phyloP scores from a whole-genome alignment of 2,797 vertebrate species.

The Myripristis murdjan region DNA sequence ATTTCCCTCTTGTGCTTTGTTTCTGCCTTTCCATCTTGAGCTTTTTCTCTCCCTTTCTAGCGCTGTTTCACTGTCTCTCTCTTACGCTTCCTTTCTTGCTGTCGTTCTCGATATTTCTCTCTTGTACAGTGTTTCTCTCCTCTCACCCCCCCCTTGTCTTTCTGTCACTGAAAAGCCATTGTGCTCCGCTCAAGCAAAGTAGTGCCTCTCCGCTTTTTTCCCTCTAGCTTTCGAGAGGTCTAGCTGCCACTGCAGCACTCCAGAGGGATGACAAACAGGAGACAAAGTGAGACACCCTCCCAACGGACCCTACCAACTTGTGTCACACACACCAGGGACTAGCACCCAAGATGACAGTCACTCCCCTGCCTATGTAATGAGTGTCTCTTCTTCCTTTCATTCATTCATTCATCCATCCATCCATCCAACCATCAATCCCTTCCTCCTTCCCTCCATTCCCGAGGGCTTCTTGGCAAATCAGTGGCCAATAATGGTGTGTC shows the following conservation, averaged over 20 bases:
- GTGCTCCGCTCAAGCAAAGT: conserved; percentile 30
- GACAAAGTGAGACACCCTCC: conserved; percentile 13
- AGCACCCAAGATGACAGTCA: background rate
- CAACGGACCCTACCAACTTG: conserved; percentile 1
- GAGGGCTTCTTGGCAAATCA: background rate
- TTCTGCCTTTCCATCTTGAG: background rate
- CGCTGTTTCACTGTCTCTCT: too few species aligned
- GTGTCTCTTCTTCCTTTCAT: background rate
- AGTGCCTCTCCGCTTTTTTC: conserved; percentile 18
- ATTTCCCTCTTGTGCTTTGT: too few species aligned
- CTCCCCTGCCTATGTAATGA: conserved; percentile 1
- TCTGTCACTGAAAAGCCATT: conserved; percentile 10
- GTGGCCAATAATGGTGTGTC: background rate
- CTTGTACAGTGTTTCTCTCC: background rate
- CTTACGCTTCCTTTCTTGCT: too few species aligned
- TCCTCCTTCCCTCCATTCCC: background rate
- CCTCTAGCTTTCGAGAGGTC: conserved; percentile 31
- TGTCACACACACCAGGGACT: background rate
- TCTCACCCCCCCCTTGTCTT: background rate
- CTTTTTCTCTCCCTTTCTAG: background rate
- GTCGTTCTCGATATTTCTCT: too few species aligned
- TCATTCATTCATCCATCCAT: background rate
- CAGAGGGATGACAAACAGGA: conserved; percentile 34
- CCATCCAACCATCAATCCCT: too few species aligned
- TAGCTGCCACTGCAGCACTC: conserved; percentile 35